Percentiles rank a stretch among this genome's conserved stretches.
Evolutionary conservation across 2,113 vertebrate genomes (phyloP).

Genomic region (Numenius arquata): DNA sequence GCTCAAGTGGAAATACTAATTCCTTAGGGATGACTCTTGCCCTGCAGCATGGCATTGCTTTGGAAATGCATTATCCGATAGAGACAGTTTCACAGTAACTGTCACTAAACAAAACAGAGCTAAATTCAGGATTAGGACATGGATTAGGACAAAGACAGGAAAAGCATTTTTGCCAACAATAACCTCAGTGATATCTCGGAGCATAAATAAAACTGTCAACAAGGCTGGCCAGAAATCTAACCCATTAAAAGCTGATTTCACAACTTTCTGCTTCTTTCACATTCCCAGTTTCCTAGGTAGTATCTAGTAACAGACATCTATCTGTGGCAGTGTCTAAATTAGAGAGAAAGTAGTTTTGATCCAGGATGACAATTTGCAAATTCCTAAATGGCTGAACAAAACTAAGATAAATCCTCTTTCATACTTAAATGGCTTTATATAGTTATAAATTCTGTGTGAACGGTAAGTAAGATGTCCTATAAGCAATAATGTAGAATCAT

Average conservation of each 20-base stretch:
- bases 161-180: constrained; percentile 1
- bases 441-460: not conserved
- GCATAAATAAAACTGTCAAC: not conserved
- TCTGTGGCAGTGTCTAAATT: not conserved
- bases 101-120: not conserved
- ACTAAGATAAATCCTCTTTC: not conserved
- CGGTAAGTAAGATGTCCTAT: not conserved
- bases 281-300: not conserved
- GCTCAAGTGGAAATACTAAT: constrained; percentile 10
- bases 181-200: not conserved
- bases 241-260: not conserved
- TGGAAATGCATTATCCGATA: not conserved
- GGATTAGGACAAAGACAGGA: not conserved
- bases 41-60: not conserved
- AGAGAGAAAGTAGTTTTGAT: not conserved
- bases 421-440: not conserved
- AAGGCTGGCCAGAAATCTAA: not conserved
- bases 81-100: not conserved
- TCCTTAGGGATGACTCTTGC: not conserved
- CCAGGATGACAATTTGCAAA: not conserved
- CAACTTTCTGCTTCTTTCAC: not conserved
- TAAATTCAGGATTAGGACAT: not conserved
- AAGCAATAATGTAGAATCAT: not conserved
- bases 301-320: not conserved
- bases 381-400: not conserved